Evolutionary conservation across 2,888 invertebrate species (phyloP), one percentile per base, ranked within the genome.

Genomic region (Agapostemon virescens): DNA sequence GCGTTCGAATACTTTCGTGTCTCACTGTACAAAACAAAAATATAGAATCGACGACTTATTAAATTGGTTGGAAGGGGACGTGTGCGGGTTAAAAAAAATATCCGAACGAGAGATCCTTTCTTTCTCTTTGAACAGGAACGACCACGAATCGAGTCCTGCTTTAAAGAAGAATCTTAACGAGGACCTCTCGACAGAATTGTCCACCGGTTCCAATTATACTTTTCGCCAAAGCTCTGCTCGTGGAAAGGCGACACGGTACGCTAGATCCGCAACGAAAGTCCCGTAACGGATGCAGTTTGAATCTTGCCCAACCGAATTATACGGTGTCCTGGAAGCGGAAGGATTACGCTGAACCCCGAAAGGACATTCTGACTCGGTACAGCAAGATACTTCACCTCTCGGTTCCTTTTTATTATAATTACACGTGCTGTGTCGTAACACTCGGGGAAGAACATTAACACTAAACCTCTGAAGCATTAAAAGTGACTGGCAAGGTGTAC

Each of bases 91-190:
- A 61, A 42, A n/a, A 42, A 64, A 52, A 40, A 75, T 64, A 23
- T 66, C 33, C 42, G 42, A 55, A 6, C n/a, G 52, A 58, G 61
- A 11, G 6, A 42, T 61, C 20, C 36, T 69, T 52, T 30, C 68
- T 77, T 73, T 69, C 69, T 61, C 63, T 42, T 68, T 49, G 45
- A 7, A 23, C n/a, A 15, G 52, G 55, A 70, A 74, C 71, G 69
- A 69, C 58, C 67, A 68, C 67, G 74, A 76, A 74, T 78, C 63
- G 69, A 76, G 55, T 36, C 67, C 20, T 63, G 30, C 58, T 76
- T 83, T 83, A 78, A 76, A 81, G 83, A 55, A 61, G 74, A 74
- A 67, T 72, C 63, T 84, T 83, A 84, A 83, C 81, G 74, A 84
- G 83, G 40, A 52, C 75, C 74, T 77, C 68, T 74, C 77, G 74